A percentile compares a stretch with the other conserved stretches of the same genome.
phyloP scores from a whole-genome alignment of 2,113 vertebrate genomes.

The Capreolus pygargus region DNA sequence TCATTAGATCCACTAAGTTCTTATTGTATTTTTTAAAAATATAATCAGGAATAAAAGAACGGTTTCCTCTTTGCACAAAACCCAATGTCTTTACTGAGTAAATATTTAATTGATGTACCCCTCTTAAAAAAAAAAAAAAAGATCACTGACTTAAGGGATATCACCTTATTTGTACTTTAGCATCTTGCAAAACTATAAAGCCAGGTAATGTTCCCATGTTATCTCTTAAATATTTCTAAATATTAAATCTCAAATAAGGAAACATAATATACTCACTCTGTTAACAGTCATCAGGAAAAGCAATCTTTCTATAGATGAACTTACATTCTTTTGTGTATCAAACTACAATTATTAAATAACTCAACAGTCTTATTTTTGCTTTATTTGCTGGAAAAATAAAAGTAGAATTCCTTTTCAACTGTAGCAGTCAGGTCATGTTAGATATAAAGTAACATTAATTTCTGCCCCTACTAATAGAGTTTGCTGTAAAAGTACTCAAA shows the following conservation, averaged over 20 bases:
- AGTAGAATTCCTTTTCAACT: not conserved
- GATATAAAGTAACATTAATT: not conserved
- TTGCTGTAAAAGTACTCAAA: not conserved
- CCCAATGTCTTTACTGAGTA: not conserved
- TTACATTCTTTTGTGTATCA: not conserved
- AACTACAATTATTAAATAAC: not conserved
- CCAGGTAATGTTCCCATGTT: not conserved
- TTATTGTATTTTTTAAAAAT: not conserved
- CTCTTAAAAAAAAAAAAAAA: not conserved
- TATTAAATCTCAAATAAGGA: not conserved
- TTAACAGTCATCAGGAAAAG: not conserved
- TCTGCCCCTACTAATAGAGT: not conserved
- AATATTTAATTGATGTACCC: not conserved
- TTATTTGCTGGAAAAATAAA: not conserved
- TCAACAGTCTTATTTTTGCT: not conserved
- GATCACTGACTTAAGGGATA: not conserved
- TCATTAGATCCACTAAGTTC: not conserved
- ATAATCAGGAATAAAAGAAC: not conserved
- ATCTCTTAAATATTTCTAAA: not conserved
- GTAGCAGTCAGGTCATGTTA: not conserved
- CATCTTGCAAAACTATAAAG: not conserved
- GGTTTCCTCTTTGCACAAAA: not conserved
- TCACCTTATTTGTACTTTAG: not conserved
- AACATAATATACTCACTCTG: not conserved
- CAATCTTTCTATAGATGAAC: not conserved